A percentile compares a stretch with the other conserved stretches of the same genome.
These are phyloP conservation scores for Synergus japonicus DNA, from an alignment of 2,888 invertebrate species.

Conservation along the genomic window DNA sequence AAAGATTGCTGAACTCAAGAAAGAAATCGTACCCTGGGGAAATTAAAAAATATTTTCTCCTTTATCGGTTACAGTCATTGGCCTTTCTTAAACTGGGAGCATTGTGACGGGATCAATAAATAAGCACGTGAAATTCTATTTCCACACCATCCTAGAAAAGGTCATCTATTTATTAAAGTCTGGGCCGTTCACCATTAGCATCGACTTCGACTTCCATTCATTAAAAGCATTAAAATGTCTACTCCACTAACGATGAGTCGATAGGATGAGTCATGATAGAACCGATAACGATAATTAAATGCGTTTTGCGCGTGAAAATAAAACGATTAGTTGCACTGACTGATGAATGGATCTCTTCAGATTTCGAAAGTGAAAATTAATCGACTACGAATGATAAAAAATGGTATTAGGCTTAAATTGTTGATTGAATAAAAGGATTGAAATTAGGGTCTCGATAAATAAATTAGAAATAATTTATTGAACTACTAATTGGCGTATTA, in stretches of 20 bases:
- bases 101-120: neutral
- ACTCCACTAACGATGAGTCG: neutral
- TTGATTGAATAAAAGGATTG: neutral
- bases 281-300: conserved; percentile 1
- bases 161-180: conserved; percentile 21
- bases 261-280: neutral
- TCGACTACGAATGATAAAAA: neutral
- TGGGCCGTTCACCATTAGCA: conserved; percentile 22
- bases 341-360: neutral
- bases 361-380: neutral
- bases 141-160: neutral
- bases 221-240: conserved; percentile 7
- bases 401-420: neutral
- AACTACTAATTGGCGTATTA: no score
- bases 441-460: neutral
- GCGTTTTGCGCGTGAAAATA: neutral
- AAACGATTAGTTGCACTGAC: neutral
- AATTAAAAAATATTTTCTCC: neutral
- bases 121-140: neutral
- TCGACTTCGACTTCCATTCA: conserved; percentile 31
- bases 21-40: neutral
- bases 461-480: no score
- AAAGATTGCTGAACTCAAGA: neutral
- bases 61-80: neutral
- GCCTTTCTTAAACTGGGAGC: neutral